Base-by-base conservation (phyloP, 2,888 invertebrate genomes). In the Tetragonisca angustula region DNA sequence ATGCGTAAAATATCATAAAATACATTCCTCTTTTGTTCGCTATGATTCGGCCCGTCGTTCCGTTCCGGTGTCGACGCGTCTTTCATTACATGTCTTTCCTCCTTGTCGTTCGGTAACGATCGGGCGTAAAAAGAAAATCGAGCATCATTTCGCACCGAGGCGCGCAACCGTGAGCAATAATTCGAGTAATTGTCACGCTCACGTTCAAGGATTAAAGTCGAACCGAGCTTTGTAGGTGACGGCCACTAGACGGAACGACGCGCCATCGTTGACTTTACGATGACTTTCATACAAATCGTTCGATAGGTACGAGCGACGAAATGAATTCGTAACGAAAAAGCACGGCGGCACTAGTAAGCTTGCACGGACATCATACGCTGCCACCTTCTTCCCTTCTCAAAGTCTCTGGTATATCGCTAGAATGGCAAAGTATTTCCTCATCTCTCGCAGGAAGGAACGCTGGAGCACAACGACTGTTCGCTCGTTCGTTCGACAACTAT, bases 331-430 rank as follows among this genome's bases (percentile, higher is more conserved):
- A 91, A 90, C 90, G 84, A 88, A 91, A 90, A 90, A 90, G 86
- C 84, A 88, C 88, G 91, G 94, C 94, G 94, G 94, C 94, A 94
- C 94, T 94, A 94, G 92, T 92, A 94, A 94, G 94, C 94, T 94
- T 94, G 94, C 94, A 94, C 94, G 94, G 94, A 94, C 94, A 94
- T 93, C 91, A 92, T 92, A 92, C 91, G 91, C 90, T 92, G 91
- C 88, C 83, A 87, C 89, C 84, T 79, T 84, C 69, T 84, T 88
- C 71, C 80, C 72, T 68, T 84, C 76, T 79, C 75, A 78, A 69
- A 67, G 75, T 81, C 79, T 85, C 75, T 75, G 83, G 67, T 68
- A 77, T 77, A 65, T 75, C 77, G 81, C 81, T 87, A 88, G 71
- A 85, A 75, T 85, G 82, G 85, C 79, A 69, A 81, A 77, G 88